Base-by-base conservation (phyloP, 2,888 invertebrate species). In the Taenaris catops region DNA sequence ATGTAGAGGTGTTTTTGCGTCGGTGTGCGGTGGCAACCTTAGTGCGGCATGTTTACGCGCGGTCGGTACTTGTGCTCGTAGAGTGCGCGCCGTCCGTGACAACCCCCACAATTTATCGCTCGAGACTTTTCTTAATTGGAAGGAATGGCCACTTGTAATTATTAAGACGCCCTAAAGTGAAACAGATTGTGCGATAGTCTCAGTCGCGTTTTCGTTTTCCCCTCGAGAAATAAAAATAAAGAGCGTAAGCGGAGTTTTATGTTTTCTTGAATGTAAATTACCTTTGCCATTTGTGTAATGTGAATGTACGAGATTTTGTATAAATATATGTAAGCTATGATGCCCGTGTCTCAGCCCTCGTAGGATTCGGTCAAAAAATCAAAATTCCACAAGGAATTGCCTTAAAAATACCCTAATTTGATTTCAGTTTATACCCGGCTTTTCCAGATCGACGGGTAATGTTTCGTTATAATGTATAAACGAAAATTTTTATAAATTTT, bases 91-190 rank as follows among this genome's bases (percentile, higher is more conserved):
- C 35, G 39, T 19, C 9, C 62, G 69, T 72, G 78, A 74, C 81
- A 75, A 66, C 81, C 76, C 81, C 78, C 70, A 62, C 78, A 78
- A 81, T 86, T 86, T 86, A 86, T 83, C 71, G 80, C 76, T 64
- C 62, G 71, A 76, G 83, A 81, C 79, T 81, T 80, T 79, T 81
- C 83, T 83, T 86, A 86, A 86, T 86, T 84, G 83, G 81, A 84
- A 84, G 79, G 78, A 84, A 86, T 81, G 81, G 84, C 81, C 81
- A 86, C 84, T 84, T 84, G 83, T 81, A 84, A 84, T 86, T 84
- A 84, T 83, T 83, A 84, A 83, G 81, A 78, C 81, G 76, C 76
- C 76, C 78, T 79, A 80, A 84, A 84, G 81, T 81, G 84, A 83
- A 84, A 84, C 84, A 83, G 84, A 86, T 86, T 84, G 83, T 74